Percentiles rank a stretch among this genome's conserved stretches.
phyloP scores from a whole-genome alignment of 2,888 invertebrate genomes.

The Eremobia ochroleuca region DNA sequence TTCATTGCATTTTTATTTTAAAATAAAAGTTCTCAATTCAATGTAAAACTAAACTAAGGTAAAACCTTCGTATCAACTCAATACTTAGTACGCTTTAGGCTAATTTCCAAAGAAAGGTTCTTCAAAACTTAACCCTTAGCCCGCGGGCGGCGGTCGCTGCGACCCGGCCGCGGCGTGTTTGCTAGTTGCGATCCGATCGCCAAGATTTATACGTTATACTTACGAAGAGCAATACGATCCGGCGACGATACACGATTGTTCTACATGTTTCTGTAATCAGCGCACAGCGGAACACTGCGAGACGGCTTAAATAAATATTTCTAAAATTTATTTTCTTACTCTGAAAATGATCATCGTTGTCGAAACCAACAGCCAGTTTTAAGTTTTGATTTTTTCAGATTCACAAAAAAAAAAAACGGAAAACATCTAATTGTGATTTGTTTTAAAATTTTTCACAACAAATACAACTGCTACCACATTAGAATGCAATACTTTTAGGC shows the following conservation, averaged over 20 bases:
- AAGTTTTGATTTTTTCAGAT: neutral
- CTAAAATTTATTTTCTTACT: neutral
- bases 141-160: conserved; percentile 50
- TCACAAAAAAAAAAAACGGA: too few species aligned
- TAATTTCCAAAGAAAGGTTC: conserved; percentile 53
- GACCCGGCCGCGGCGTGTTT: conserved; percentile 47
- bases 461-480: neutral
- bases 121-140: conserved; percentile 58
- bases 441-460: neutral
- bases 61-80: conserved; percentile 16
- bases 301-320: conserved; percentile 24
- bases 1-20: neutral
- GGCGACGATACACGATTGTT: conserved; percentile 66
- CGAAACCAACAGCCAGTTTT: neutral
- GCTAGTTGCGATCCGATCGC: conserved; percentile 58
- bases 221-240: conserved; percentile 60
- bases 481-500: neutral
- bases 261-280: conserved; percentile 69
- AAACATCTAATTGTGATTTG: neutral
- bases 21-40: neutral
- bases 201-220: conserved; percentile 67
- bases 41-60: conserved; percentile 23
- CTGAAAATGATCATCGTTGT: neutral
- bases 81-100: conserved; percentile 47
- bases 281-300: conserved; percentile 64